Evolutionary conservation across 2,888 invertebrate genomes (phyloP), one percentile per base, ranked within the genome.

Genomic region (Alviniconcha strummeri): DNA sequence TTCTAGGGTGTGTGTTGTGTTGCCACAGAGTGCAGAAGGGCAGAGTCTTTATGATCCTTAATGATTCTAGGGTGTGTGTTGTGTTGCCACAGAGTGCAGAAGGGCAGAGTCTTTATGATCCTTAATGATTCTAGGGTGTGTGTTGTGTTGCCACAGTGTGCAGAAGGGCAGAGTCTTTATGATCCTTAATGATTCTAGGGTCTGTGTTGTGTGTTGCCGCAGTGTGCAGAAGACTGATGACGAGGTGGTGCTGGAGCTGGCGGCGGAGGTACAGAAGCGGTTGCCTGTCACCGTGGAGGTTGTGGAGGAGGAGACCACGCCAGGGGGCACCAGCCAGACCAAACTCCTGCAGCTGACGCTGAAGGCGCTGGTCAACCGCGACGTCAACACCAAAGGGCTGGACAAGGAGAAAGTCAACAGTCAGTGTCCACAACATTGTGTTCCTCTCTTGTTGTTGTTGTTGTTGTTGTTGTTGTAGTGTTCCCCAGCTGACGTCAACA

Each of bases 241-340:
- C 91, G 96, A 97, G 88, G 95, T 97, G 78, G 96, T 97, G 0
- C 95, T 95, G 91, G 96, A 95, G 81, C 96, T 97, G 5, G 96
- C 97, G 0, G 95, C 95, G 56, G 97, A 97, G 89, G 96, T 98
- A 85, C 94, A 89, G 81, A 83, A 86, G 11, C 88, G 87, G n/a
- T 84, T 93, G 9, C 93, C 93, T 6, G 85, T 84, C 60, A 86
- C 87, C 52, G 90, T 93, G 7, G 92, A 92, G 79, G 17, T 19
- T 17, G 17, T 79, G 15, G 78, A 79, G 17, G 83, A 78, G 83
- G 83, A 83, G 79, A 52, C 69, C 4, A 72, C n/a, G 6, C 60
- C 83, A 7, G 71, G 52, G 4, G 77, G 77, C n/a, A 56, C 56
- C 56, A 69, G 69, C 52, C 77, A 77, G 77, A n/a, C 19, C 19